Evolutionary conservation across 2,888 invertebrate genomes (phyloP).

Genomic region (Phaonia tiefii): DNA sequence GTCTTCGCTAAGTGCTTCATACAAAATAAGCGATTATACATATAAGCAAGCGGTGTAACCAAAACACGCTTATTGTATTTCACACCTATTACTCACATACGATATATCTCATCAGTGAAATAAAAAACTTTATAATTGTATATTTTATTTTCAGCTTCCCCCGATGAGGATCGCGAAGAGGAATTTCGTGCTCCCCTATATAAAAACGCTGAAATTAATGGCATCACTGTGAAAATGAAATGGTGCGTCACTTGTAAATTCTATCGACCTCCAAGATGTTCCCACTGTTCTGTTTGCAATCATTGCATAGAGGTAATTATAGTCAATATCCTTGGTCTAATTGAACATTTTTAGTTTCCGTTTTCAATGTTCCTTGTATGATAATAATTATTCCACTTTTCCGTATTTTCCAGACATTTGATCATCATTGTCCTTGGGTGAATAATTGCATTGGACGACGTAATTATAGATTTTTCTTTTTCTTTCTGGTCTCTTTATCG

Average conservation of each 20-base stretch:
- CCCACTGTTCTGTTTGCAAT: conserved; percentile 99
- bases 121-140: too few relatives aligned
- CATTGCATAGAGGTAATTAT: conserved; percentile 94
- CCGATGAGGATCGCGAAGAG: conserved; percentile 98
- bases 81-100: background rate
- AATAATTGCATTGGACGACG: conserved; percentile 98
- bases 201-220: conserved; percentile 98
- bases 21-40: too few relatives aligned
- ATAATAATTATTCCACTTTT: conserved; percentile 22
- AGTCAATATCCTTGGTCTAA: background rate
- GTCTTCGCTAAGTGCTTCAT: too few relatives aligned
- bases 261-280: conserved; percentile 99
- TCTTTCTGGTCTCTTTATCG: conserved; percentile 97
- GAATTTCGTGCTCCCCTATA: conserved; percentile 98
- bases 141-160: conserved; percentile 92
- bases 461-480: conserved; percentile 99
- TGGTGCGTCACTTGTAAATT: conserved; percentile 99
- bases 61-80: too few relatives aligned
- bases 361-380: too few relatives aligned
- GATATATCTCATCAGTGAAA: conserved; percentile 44
- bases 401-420: conserved; percentile 90
- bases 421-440: conserved; percentile 99
- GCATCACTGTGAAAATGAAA: conserved; percentile 99
- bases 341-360: too few relatives aligned
- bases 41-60: too few relatives aligned